Evolutionary conservation across 2,113 vertebrate species (phyloP), one percentile per base, ranked within the genome.

Genomic region (Patagioenas fasciata): DNA sequence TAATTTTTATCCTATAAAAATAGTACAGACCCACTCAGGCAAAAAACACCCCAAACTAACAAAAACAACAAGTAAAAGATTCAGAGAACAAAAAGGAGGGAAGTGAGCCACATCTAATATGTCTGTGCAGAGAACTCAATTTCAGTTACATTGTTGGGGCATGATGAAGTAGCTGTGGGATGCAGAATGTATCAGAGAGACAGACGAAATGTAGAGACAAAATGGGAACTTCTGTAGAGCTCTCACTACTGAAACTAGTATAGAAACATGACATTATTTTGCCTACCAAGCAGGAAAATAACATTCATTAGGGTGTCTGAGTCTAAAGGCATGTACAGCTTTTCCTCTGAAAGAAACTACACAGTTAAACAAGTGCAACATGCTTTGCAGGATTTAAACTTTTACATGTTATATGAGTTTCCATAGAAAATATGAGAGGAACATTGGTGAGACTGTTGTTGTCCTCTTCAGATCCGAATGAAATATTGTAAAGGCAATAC

Each of bases 221-320:
- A 86, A 54, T 11, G 23, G n/a, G 42, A 69, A 15, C 9, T 65
- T 75, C 23, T 56, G 38, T 19, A 31, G 61, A 61, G 13, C 21
- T 16, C 40, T 70, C 78, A 15, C 4, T 54, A 40, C 28, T 56
- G 17, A 78, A 64, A 64, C 17, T 48, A 32, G 8, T 70, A 42
- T 36, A 44, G 80, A 71, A 85, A 28, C 10, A 57, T 82, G 34
- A 7, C 16, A 9, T 51, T 74, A 34, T 62, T 89, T 93, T 85
- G 9, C 40, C 20, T 57, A 2, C 29, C 10, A 75, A 61, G 50
- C 5, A 62, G 40, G 50, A 82, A 79, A 82, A 65, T 20, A 60
- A 20, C 5, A 11, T 29, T 71, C 1, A 0, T 62, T 42, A 38
- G 3, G 3, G 0, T 64, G 7, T 80, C 38, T 40, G 4, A 8